phyloP scores from a whole-genome alignment of 2,113 vertebrate species.

The Tonatia bakeri region DNA sequence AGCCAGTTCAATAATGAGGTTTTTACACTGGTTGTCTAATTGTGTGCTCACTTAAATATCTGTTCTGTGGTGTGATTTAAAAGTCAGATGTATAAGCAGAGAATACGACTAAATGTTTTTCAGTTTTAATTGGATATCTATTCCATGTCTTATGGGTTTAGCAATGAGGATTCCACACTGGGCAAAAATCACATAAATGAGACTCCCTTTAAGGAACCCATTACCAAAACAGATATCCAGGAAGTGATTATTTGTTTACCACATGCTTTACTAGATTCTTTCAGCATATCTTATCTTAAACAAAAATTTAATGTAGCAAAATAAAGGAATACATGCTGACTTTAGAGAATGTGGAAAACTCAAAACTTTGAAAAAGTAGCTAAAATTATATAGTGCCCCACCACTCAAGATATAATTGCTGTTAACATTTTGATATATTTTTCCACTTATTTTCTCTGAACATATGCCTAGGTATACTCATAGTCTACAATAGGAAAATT shows the following conservation, averaged over 20 bases:
- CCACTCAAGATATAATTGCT: background rate
- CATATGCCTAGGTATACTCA: background rate
- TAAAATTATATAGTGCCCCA: background rate
- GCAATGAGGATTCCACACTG: background rate
- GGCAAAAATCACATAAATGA: slow-evolving; percentile 1
- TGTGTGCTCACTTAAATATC: background rate
- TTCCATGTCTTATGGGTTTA: background rate
- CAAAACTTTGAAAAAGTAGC: background rate
- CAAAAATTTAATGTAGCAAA: background rate
- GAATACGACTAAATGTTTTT: background rate
- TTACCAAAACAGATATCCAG: background rate
- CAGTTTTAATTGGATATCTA: background rate
- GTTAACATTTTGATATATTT: slow-evolving; percentile 23
- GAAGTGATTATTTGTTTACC: background rate
- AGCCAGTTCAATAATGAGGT: background rate
- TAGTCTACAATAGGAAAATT: background rate
- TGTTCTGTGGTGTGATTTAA: background rate
- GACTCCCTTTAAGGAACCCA: background rate
- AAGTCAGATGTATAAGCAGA: slow-evolving; percentile 8
- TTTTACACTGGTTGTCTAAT: background rate
- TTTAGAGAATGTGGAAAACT: slow-evolving; percentile 28
- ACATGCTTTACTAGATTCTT: background rate
- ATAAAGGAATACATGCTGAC: background rate
- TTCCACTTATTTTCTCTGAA: slow-evolving; percentile 13
- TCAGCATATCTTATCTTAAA: background rate